A percentile compares a stretch with the other conserved stretches of the same genome.
These are phyloP conservation scores for Cylas formicarius DNA, from an alignment of 1,140 invertebrate species.

Conservation along the genomic window DNA sequence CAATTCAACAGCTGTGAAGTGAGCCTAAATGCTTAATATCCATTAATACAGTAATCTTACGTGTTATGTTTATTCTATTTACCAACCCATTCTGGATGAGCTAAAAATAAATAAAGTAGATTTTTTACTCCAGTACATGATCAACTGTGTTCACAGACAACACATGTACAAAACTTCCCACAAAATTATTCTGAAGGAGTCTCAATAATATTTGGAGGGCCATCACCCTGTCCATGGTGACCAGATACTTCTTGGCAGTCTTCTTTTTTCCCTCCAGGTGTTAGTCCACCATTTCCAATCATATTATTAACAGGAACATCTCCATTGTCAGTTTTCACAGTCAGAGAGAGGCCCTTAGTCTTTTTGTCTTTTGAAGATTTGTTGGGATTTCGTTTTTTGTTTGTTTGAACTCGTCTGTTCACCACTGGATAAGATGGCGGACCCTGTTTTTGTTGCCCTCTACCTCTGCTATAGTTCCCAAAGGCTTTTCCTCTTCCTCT, in stretches of 20 bases:
- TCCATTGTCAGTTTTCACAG: constrained; percentile 35
- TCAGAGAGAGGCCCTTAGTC: constrained; percentile 27
- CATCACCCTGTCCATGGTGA: constrained; percentile 40
- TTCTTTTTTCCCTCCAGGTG: constrained; percentile 25
- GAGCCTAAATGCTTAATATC: no score
- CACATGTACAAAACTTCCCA: no score
- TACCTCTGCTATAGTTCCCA: constrained; percentile 15
- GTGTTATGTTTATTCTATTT: no score
- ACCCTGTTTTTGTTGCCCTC: constrained; percentile 20
- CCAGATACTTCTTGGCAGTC: constrained; percentile 28
- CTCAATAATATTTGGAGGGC: no score
- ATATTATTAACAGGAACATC: constrained; percentile 31
- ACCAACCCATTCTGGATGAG: no score
- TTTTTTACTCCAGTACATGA: no score
- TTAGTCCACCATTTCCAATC: constrained; percentile 15
- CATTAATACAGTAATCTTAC: no score
- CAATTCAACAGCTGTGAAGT: no score
- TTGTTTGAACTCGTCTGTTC: constrained; percentile 31
- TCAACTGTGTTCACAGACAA: no score
- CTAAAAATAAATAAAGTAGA: no score
- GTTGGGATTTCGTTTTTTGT: constrained; percentile 35
- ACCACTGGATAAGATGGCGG: constrained; percentile 31
- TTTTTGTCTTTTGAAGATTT: constrained; percentile 33
- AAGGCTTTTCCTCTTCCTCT: constrained; percentile 20
- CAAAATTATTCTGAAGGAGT: no score